Evolutionary conservation across 2,113 vertebrate species (phyloP).

Genomic region (Steatornis caripensis): DNA sequence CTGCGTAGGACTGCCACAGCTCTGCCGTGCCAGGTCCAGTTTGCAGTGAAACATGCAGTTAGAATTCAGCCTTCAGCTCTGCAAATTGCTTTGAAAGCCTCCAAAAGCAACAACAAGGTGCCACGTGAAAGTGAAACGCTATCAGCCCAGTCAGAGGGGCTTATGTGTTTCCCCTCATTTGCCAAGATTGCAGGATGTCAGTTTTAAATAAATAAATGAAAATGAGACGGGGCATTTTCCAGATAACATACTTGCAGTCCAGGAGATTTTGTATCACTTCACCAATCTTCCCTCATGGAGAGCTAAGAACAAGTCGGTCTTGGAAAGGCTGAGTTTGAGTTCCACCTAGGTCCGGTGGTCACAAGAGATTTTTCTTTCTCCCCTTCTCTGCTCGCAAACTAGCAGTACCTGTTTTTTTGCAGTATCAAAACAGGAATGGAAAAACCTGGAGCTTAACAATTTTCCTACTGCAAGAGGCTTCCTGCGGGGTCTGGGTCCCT

Average conservation of each 20-base stretch:
- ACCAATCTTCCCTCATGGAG: not conserved
- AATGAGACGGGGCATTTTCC: not conserved
- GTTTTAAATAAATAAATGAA: not conserved
- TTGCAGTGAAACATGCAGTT: fast-evolving
- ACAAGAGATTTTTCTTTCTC: not conserved
- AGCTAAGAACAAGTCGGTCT: not conserved
- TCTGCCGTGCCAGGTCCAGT: not conserved
- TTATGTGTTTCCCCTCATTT: not conserved
- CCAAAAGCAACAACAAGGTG: not conserved
- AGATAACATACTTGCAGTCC: not conserved
- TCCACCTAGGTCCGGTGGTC: not conserved
- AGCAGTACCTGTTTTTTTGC: not conserved
- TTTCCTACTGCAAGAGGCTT: not conserved
- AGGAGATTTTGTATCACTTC: not conserved
- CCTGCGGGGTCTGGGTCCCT: not conserved
- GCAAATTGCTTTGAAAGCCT: not conserved
- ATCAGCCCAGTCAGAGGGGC: not conserved
- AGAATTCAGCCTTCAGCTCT: not conserved
- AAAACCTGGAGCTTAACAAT: not conserved
- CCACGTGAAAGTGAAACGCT: not conserved
- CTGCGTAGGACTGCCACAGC: not conserved
- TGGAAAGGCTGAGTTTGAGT: not conserved
- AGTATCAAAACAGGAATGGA: not conserved
- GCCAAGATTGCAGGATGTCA: fast-evolving
- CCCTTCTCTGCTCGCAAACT: not conserved